phyloP scores from a whole-genome alignment of 2,797 vertebrate species.

The Tokudaia tokunoshimensis region DNA sequence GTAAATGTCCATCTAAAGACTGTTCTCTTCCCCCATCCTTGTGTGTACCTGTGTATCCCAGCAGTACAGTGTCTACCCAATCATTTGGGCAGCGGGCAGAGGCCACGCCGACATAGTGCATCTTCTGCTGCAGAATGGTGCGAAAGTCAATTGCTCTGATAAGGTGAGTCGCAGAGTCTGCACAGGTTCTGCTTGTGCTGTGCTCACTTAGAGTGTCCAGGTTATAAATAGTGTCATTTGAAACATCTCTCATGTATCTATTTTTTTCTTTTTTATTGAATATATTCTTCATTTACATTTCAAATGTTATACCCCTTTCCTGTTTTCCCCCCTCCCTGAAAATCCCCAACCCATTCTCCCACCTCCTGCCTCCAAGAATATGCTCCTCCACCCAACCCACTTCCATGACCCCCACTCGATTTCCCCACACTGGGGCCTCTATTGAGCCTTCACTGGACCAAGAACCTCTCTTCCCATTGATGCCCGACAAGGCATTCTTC shows the following conservation, averaged over 20 bases:
- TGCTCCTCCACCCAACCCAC: no score
- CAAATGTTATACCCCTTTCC: no score
- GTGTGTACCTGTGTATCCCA: slow-evolving; percentile 80
- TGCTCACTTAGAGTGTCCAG: background rate
- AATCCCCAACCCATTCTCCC: no score
- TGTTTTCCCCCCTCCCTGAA: no score
- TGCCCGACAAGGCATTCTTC: no score
- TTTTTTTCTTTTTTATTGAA: no score
- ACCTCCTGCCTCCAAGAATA: no score
- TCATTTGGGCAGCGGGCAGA: slow-evolving; percentile 98
- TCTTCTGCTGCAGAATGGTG: slow-evolving; percentile 93
- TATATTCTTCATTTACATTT: no score
- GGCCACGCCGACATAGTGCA: slow-evolving; percentile 95
- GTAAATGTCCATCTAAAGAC: background rate
- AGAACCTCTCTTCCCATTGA: no score
- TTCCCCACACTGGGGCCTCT: no score
- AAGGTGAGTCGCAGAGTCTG: slow-evolving; percentile 90
- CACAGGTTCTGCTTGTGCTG: background rate
- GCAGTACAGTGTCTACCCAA: slow-evolving; percentile 98
- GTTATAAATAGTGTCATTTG: background rate
- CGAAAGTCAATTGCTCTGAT: slow-evolving; percentile 99
- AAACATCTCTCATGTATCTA: background rate
- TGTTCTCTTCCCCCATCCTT: background rate
- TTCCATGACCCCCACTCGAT: no score
- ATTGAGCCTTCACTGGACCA: no score